Percentiles rank a stretch among this genome's conserved stretches.
Evolutionary conservation across 2,797 vertebrate species (phyloP).

Genomic region (Vultur gryphus): DNA sequence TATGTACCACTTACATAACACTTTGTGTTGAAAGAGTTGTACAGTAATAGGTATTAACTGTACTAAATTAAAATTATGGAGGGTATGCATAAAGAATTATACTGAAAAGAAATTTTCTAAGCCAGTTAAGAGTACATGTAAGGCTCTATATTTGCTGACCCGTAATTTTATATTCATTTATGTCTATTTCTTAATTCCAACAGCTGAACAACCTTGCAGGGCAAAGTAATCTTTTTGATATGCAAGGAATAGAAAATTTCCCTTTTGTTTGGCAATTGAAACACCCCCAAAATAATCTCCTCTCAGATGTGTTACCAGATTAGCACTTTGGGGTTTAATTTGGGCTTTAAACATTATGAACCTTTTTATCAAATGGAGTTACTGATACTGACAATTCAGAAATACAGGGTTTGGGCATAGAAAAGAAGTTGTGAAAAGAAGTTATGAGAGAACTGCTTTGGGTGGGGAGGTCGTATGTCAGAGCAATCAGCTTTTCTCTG

Average conservation of each 20-base stretch:
- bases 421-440: not conserved
- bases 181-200: not conserved
- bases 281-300: not conserved
- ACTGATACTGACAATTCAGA: not conserved
- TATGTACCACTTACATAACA: not conserved
- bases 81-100: not conserved
- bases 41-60: not conserved
- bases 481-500: not conserved
- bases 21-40: not conserved
- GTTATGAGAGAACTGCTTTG: not conserved
- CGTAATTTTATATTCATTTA: not conserved
- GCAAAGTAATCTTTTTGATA: not conserved
- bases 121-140: not conserved
- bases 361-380: not conserved
- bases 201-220: not conserved
- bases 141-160: not conserved
- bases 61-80: not conserved
- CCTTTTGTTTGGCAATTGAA: not conserved
- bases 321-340: not conserved
- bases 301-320: not conserved
- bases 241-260: not conserved
- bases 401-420: not conserved
- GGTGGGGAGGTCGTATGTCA: not conserved
- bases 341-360: not conserved
- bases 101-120: not conserved